Base-by-base conservation (phyloP, 2,113 vertebrate genomes). In the Kryptolebias marmoratus region DNA sequence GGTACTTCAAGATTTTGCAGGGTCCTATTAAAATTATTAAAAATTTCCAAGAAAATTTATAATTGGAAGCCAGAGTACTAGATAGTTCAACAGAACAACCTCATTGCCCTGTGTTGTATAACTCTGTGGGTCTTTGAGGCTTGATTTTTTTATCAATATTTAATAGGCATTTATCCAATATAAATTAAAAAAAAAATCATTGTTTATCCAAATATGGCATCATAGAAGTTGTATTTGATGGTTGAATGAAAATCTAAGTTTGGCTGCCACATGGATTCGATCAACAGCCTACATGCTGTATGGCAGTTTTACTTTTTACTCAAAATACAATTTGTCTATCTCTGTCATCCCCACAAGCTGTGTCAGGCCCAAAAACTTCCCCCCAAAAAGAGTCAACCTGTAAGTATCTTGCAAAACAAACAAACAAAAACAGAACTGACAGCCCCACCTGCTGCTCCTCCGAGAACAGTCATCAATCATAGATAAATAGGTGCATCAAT, bases 261-360 rank as follows among this genome's bases (percentile, higher is more conserved):
- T 36, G 36, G 36, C 36, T 4, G 36, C 3, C 36, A 36, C 14
- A 31, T 16, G 15, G 27, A 31, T 64, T 64, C 14, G 0, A 54
- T 65, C 11, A 53, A 42, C 22, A 11, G 27, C 7, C 36, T 18
- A 52, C 11, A 11, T 42, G 14, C 3, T 30, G 10, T 49, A 27
- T 63, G 4, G 57, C 15, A 59, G 22, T 18, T 36, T 3, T 3
- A 36, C 36, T 36, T 36, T 36, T 36, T 36, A 36, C 36, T 7
- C 7, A 3, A 7, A 27, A 39, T 8, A 13, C 18, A 16, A 10
- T 69, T 69, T 59, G 6, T 57, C 22, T 48, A 4, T 54, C 57
- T 55, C 50, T 78, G 27, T 57, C 57, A 50, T 62, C 32, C 5
- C 28, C 59, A 49, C 57, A 64, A 54, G 53, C 47, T 64, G 47